phyloP scores from a whole-genome alignment of 2,113 vertebrate genomes.

The Neopipo cinnamomea region DNA sequence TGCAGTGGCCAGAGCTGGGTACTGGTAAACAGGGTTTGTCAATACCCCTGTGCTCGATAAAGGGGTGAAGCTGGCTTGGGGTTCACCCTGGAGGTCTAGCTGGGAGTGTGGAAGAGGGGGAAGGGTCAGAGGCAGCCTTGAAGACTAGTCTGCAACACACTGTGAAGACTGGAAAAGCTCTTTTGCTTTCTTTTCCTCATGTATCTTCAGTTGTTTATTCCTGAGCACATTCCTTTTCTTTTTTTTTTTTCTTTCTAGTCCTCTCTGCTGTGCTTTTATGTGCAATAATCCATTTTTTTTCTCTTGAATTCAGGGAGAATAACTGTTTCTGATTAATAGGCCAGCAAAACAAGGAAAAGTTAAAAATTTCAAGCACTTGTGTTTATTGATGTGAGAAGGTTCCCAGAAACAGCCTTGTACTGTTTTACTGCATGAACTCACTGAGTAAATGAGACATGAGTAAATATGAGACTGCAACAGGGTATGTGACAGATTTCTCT shows the following conservation, averaged over 20 bases:
- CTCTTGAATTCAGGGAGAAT: background rate
- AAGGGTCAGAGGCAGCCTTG: background rate
- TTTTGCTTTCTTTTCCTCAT: background rate
- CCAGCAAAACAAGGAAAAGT: background rate
- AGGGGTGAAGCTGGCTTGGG: background rate
- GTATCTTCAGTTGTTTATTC: background rate
- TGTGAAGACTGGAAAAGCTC: background rate
- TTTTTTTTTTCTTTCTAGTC: background rate
- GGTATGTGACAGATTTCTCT: background rate
- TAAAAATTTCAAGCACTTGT: background rate
- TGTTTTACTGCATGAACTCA: background rate
- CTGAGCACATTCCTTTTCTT: background rate
- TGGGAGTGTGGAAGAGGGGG: background rate
- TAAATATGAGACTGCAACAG: background rate
- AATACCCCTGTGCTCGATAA: background rate
- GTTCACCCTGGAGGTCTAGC: background rate
- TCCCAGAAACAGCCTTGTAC: background rate
- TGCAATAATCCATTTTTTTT: background rate
- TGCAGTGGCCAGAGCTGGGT: background rate
- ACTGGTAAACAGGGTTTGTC: background rate
- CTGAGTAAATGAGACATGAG: background rate
- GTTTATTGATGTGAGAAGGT: background rate
- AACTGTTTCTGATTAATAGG: background rate
- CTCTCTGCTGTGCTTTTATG: background rate
- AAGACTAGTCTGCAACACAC: background rate